Evolutionary conservation across 2,888 invertebrate species (phyloP).

Genomic region (Agrenia bidenticulata): DNA sequence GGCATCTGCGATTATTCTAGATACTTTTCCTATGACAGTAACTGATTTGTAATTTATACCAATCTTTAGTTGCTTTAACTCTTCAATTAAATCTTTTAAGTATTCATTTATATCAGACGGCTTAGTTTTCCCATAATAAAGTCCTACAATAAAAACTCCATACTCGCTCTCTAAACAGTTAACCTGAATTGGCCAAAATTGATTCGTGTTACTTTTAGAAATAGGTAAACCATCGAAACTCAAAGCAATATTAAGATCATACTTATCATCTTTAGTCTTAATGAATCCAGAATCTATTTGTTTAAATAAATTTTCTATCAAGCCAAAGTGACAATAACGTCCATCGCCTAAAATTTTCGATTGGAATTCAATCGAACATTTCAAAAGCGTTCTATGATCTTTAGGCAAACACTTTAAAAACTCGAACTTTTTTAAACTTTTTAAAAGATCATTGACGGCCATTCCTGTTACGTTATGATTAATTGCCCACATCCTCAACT

Average conservation of each 20-base stretch:
- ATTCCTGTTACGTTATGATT: background rate
- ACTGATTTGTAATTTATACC: background rate
- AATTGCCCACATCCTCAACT: background rate
- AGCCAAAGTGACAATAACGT: background rate
- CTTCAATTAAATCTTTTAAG: background rate
- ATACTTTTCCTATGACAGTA: background rate
- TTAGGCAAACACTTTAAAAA: background rate
- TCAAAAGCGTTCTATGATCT: constrained; percentile 4
- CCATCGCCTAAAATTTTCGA: background rate
- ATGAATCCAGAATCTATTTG: background rate
- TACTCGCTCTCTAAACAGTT: too few relatives aligned
- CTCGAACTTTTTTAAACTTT: background rate
- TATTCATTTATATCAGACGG: background rate
- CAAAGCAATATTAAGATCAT: too few relatives aligned
- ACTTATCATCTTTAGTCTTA: too few relatives aligned
- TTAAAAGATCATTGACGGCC: background rate
- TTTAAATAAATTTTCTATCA: background rate
- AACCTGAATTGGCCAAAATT: constrained; percentile 11
- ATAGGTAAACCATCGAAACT: constrained; percentile 8
- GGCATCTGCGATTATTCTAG: background rate
- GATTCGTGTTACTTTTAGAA: background rate
- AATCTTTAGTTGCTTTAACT: background rate
- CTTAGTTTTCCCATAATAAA: constrained; percentile 1
- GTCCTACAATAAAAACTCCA: constrained; percentile 7
- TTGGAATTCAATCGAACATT: background rate